Evolutionary conservation across 2,113 vertebrate genomes (phyloP), one percentile per base, ranked within the genome.

Genomic region (Nematolebias whitei): DNA sequence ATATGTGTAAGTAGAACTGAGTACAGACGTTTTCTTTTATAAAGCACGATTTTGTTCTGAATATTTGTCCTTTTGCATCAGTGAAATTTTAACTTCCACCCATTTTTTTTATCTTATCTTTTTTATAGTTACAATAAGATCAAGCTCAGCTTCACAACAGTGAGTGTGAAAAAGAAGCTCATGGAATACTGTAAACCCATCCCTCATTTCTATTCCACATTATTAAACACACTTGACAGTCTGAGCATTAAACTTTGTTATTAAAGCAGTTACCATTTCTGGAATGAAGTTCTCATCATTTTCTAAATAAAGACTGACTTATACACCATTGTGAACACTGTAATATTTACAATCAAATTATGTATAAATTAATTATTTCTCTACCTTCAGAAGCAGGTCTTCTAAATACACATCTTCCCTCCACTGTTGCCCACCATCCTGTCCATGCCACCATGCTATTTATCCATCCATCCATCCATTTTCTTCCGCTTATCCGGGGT

Each of bases 271-370:
- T 5, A 69, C 10, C 12, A 52, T n/a, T 39, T 48, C 15, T 50
- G 4, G 14, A 49, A 6, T 57, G 20, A 40, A 35, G 35, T 10
- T 35, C 26, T 8, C 12, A 3, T 8, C 29, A 4, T 65, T 73
- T 75, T 76, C 56, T 23, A 58, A 84, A 70, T 78, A 78, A 82
- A 78, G 2, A 16, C n/a, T 13, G 23, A 19, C 16, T 43, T 32
- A 4, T 52, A 15, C 24, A 18, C 14, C 48, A 16, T 10, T 29
- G 4, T 29, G 14, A 12, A 49, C n/a, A 19, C 18, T 45, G 15
- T 4, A 5, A 43, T 16, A 43, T 18, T 45, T 16, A 45, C 15
- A 1, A 18, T 18, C 16, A 15, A 20, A 49, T 22, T 12, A 12
- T 3, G 12, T 13, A 22, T 22, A 22, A 11, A 22, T 9, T 20